Evolutionary conservation across 1,140 invertebrate genomes (phyloP).

Genomic region (Drosophila ercepeae): DNA sequence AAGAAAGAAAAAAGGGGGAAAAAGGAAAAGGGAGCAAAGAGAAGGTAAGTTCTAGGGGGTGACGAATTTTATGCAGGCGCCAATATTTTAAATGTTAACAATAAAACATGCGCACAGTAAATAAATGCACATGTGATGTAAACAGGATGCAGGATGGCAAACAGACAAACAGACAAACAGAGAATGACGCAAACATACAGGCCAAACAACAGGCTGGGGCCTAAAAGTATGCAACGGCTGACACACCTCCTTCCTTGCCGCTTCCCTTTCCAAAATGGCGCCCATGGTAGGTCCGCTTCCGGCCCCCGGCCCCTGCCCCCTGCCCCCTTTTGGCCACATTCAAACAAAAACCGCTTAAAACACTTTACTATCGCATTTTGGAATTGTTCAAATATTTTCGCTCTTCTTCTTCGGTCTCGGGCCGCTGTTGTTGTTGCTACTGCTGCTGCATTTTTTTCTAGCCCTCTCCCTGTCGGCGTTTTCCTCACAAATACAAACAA

Average conservation of each 20-base stretch:
- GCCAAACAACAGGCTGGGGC: conserved; percentile 30
- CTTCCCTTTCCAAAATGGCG: conserved; percentile 22
- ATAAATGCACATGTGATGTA: conserved; percentile 52
- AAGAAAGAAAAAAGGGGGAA: conserved; percentile 19
- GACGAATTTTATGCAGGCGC: conserved; percentile 67
- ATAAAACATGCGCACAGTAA: conserved; percentile 74
- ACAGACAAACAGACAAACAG: conserved; percentile 20
- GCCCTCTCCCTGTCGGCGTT: background rate
- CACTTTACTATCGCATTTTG: conserved; percentile 83
- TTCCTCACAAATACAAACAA: conserved; percentile 63
- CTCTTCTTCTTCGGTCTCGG: conserved; percentile 17
- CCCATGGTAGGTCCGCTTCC: background rate
- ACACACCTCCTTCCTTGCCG: too few species aligned
- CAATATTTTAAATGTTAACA: conserved; percentile 80
- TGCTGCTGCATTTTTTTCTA: conserved; percentile 44
- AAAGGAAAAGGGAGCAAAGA: conserved; percentile 2
- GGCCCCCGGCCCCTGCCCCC: background rate
- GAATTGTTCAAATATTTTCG: conserved; percentile 81
- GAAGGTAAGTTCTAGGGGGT: conserved; percentile 2
- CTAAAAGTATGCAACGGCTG: conserved; percentile 69
- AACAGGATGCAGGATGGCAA: conserved; percentile 42
- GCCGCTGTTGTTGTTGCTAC: conserved; percentile 19
- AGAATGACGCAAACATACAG: conserved; percentile 10
- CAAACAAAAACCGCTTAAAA: conserved; percentile 82
- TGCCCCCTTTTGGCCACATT: conserved; percentile 33